These are phyloP conservation scores for Eubasilissa regina DNA, from an alignment of 1,140 invertebrate genomes.

Conservation along the genomic window DNA sequence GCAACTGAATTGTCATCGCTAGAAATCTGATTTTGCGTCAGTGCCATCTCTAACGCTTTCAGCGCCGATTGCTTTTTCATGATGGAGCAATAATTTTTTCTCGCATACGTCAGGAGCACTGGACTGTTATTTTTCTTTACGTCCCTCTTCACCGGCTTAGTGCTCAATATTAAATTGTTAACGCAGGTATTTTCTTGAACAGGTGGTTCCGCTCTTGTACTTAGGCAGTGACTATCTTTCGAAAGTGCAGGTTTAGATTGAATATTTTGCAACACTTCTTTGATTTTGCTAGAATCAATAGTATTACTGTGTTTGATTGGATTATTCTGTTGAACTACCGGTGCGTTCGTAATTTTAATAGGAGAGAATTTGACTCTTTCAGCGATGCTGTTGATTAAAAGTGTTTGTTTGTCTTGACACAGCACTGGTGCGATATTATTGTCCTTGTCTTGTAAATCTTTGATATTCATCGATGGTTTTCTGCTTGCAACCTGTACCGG, in stretches of 20 bases:
- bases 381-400: no score
- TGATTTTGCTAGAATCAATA: conserved; percentile 1
- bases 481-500: not conserved
- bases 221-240: not conserved
- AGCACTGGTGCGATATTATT: no score
- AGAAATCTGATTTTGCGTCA: conserved; percentile 22
- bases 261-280: conserved; percentile 4
- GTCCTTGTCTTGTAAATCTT: not conserved
- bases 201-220: not conserved
- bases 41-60: not conserved
- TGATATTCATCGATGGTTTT: no score
- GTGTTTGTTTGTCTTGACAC: no score
- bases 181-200: not conserved
- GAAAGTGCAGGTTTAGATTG: not conserved
- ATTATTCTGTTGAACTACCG: not conserved
- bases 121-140: conserved; percentile 6
- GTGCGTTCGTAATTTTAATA: conserved; percentile 2
- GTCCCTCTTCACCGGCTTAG: conserved; percentile 18
- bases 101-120: conserved; percentile 42
- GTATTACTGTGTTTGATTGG: not conserved
- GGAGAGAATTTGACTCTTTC: not conserved
- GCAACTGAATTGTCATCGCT: conserved; percentile 42
- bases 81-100: conserved; percentile 39
- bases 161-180: not conserved
- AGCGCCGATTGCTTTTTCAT: conserved; percentile 42